phyloP scores from a whole-genome alignment of 2,888 invertebrate species.

The Timema podura region DNA sequence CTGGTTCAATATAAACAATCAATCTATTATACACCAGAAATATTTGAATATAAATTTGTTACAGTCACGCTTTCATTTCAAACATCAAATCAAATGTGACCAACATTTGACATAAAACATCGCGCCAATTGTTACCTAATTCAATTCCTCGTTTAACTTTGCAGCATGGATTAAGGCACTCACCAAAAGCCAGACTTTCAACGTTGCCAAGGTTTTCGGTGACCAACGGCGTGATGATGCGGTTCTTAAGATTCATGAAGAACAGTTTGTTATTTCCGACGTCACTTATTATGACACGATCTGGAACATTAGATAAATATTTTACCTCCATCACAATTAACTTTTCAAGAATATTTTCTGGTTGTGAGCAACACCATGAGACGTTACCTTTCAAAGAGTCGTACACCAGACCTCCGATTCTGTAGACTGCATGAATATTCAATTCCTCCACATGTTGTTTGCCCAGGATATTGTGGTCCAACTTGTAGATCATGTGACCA shows the following conservation, averaged over 20 bases:
- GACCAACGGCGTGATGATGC: conserved; percentile 40
- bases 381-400: conserved; percentile 53
- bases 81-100: too few relatives aligned
- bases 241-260: conserved; percentile 41
- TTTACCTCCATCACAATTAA: not conserved
- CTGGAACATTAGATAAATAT: conserved; percentile 27
- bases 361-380: not conserved
- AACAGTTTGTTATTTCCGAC: conserved; percentile 46
- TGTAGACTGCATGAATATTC: conserved; percentile 28
- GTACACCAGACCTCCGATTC: conserved; percentile 64
- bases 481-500: conserved; percentile 53
- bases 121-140: too few relatives aligned
- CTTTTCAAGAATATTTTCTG: too few relatives aligned
- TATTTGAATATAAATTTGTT: too few relatives aligned
- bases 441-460: conserved; percentile 52
- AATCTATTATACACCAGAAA: too few relatives aligned
- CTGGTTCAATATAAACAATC: too few relatives aligned
- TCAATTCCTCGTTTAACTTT: not conserved
- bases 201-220: conserved; percentile 49
- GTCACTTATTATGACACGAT: conserved; percentile 49
- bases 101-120: too few relatives aligned
- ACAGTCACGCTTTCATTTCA: too few relatives aligned
- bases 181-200: conserved; percentile 57
- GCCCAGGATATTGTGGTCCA: conserved; percentile 64
- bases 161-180: conserved; percentile 28